Evolutionary conservation across 2,888 invertebrate species (phyloP).

Genomic region (Andrena hattorfiana): DNA sequence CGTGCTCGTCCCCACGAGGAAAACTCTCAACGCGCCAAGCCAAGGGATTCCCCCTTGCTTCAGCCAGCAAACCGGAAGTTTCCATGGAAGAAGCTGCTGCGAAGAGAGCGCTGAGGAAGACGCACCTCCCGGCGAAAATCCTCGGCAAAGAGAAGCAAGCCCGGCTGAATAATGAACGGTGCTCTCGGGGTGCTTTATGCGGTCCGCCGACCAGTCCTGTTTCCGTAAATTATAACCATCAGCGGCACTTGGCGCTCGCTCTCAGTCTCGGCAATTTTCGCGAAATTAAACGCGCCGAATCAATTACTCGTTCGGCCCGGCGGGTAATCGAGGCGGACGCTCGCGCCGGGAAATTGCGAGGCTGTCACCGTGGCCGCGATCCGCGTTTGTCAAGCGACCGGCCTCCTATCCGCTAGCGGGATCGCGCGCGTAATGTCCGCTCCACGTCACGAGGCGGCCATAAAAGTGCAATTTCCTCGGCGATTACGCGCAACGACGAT

Average conservation of each 20-base stretch:
- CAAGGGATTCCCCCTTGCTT: not conserved
- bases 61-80: not conserved
- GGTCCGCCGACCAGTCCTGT: conserved; percentile 78
- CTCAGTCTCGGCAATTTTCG: conserved; percentile 79
- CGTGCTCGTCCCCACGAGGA: too few relatives aligned
- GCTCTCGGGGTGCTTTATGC: conserved; percentile 79
- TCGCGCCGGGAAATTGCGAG: conserved; percentile 61
- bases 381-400: conserved; percentile 57
- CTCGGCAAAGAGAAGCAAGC: conserved; percentile 41
- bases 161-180: conserved; percentile 76
- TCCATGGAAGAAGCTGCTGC: not conserved
- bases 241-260: conserved; percentile 80
- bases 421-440: not conserved
- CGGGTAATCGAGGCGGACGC: conserved; percentile 23
- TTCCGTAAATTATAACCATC: conserved; percentile 83
- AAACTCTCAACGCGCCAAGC: not conserved
- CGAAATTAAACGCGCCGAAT: conserved; percentile 83
- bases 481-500: conserved; percentile 27
- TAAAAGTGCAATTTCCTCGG: conserved; percentile 44
- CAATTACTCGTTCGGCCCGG: conserved; percentile 76
- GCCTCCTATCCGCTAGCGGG: not conserved
- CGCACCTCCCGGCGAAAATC: conserved; percentile 43
- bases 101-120: conserved; percentile 28
- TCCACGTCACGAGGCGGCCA: conserved; percentile 22
- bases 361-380: conserved; percentile 64